A percentile compares a stretch with the other conserved stretches of the same genome.
Evolutionary conservation across 2,797 vertebrate species (phyloP).

Genomic region (Myotis myotis): DNA sequence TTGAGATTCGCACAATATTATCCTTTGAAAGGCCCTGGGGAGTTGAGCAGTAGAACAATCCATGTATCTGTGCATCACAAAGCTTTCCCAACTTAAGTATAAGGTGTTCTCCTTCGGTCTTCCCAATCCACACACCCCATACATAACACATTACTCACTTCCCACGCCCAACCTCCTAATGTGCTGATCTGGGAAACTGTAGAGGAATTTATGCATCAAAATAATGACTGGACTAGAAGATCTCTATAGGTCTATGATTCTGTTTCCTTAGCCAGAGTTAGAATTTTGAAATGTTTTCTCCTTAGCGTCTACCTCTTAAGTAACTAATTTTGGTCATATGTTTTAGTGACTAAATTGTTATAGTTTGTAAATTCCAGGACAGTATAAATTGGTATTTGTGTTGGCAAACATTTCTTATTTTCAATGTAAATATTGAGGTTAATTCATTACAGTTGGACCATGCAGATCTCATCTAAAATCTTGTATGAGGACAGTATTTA

Average conservation of each 20-base stretch:
- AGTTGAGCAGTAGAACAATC: not conserved
- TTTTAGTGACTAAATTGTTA: not conserved
- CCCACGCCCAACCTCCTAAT: rapidly evolving
- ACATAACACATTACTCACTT: rapidly evolving
- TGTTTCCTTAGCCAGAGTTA: not conserved
- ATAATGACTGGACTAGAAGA: not conserved
- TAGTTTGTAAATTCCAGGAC: not conserved
- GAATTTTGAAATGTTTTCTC: not conserved
- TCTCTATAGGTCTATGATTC: not conserved
- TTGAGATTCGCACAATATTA: not conserved
- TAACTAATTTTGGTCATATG: not conserved
- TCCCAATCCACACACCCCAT: too few species aligned
- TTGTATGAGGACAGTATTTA: not conserved
- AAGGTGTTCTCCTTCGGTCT: not conserved
- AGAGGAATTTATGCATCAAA: not conserved
- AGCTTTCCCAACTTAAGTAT: not conserved
- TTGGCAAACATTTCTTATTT: not conserved
- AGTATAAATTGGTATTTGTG: not conserved
- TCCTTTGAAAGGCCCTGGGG: not conserved
- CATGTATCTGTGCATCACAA: not conserved
- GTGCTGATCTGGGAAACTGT: not conserved
- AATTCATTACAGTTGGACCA: too few species aligned
- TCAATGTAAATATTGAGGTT: not conserved
- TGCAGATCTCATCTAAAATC: not conserved
- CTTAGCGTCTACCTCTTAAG: not conserved